A percentile compares a stretch with the other conserved stretches of the same genome.
These are phyloP conservation scores for Amphilophus citrinellus DNA, from an alignment of 2,113 vertebrate genomes.

Conservation along the genomic window DNA sequence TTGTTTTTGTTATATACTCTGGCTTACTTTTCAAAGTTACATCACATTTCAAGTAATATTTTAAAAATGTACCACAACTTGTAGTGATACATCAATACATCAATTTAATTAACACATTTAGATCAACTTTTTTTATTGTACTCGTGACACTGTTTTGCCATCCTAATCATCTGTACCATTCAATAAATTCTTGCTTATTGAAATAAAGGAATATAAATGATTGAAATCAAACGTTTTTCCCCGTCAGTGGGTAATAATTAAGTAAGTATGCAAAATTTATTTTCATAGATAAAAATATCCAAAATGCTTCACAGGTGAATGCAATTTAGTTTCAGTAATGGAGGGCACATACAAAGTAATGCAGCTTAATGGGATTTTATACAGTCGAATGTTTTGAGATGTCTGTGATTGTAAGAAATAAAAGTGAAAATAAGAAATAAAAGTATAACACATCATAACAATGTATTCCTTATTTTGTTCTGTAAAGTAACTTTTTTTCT, in stretches of 20 bases:
- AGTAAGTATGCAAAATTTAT: background rate
- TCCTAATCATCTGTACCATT: slow-evolving; percentile 30
- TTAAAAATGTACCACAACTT: background rate
- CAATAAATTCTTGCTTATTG: slow-evolving; percentile 37
- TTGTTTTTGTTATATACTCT: background rate
- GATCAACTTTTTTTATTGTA: slow-evolving; percentile 3
- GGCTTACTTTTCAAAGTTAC: slow-evolving; percentile 36
- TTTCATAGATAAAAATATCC: background rate
- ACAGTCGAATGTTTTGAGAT: background rate
- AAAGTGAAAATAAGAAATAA: background rate
- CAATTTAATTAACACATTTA: slow-evolving; percentile 4
- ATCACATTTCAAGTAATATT: slow-evolving; percentile 38
- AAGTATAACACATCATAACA: background rate
- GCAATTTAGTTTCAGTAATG: background rate
- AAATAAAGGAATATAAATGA: slow-evolving; percentile 57
- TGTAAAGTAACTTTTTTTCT: background rate
- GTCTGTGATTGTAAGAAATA: background rate
- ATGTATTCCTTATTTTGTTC: background rate
- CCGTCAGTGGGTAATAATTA: background rate
- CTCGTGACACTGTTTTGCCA: background rate
- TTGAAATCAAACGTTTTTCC: background rate
- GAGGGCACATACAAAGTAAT: background rate
- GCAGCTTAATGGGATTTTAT: background rate
- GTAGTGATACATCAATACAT: background rate
- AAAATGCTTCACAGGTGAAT: background rate